phyloP scores from a whole-genome alignment of 2,113 vertebrate species.

The Colius striatus region DNA sequence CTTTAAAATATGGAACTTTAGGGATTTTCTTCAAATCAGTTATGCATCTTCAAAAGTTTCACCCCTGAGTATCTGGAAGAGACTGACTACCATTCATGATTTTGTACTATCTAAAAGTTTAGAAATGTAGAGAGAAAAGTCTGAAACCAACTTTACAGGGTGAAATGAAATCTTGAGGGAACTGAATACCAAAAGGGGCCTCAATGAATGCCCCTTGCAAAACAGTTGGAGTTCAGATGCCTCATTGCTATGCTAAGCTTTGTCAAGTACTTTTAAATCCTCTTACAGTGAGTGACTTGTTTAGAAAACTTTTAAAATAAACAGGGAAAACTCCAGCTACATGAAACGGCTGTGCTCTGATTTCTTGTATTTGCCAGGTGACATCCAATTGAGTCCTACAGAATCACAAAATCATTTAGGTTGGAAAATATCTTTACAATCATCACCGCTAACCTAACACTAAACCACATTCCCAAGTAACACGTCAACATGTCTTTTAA shows the following conservation, averaged over 20 bases:
- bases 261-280: background rate
- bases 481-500: too few species aligned
- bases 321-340: background rate
- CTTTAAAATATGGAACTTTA: background rate
- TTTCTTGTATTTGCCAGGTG: background rate
- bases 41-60: background rate
- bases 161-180: background rate
- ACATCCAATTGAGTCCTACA: background rate
- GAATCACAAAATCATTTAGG: too few species aligned
- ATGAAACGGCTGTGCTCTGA: background rate
- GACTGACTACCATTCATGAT: background rate
- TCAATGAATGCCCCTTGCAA: fast-evolving
- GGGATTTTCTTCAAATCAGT: background rate
- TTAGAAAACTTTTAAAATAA: background rate
- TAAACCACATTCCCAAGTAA: too few species aligned
- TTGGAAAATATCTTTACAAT: too few species aligned
- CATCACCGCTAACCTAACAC: too few species aligned
- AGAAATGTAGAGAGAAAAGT: background rate
- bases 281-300: background rate
- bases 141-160: background rate
- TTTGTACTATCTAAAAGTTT: background rate
- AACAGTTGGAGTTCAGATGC: background rate
- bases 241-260: background rate
- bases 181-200: background rate
- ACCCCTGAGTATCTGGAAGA: background rate